Percentiles rank a stretch among this genome's conserved stretches.
These are phyloP conservation scores for Hyles vespertilio DNA, from an alignment of 1,140 invertebrate species.

Conservation along the genomic window DNA sequence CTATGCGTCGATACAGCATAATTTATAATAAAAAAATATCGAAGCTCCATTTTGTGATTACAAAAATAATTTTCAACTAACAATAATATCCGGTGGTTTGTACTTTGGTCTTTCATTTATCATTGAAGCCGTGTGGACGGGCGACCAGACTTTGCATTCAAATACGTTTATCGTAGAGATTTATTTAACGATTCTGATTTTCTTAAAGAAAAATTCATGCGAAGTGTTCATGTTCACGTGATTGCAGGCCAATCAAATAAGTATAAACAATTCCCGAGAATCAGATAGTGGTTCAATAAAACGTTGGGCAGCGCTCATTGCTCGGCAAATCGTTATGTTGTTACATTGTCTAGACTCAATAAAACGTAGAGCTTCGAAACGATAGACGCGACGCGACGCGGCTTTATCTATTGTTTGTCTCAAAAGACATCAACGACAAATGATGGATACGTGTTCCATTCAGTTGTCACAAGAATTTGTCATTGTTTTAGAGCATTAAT, in stretches of 20 bases:
- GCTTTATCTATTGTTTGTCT: background rate
- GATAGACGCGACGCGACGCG: slow-evolving; percentile 19
- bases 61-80: slow-evolving; percentile 42
- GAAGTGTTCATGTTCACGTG: slow-evolving; percentile 13
- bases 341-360: slow-evolving; percentile 52
- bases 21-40: slow-evolving; percentile 26
- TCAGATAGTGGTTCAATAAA: slow-evolving; percentile 38
- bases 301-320: slow-evolving; percentile 17
- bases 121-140: too few relatives aligned
- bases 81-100: slow-evolving; percentile 54
- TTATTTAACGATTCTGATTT: too few relatives aligned
- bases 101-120: slow-evolving; percentile 23
- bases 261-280: slow-evolving; percentile 26
- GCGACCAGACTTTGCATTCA: too few relatives aligned
- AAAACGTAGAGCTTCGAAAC: slow-evolving; percentile 27
- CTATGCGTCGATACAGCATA: slow-evolving; percentile 1
- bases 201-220: too few relatives aligned
- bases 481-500: too few relatives aligned
- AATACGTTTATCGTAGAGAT: too few relatives aligned
- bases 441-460: too few relatives aligned
- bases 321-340: slow-evolving; percentile 31
- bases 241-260: slow-evolving; percentile 15
- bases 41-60: slow-evolving; percentile 29
- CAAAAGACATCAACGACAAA: background rate
- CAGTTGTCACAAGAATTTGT: too few relatives aligned